phyloP scores from a whole-genome alignment of 92 coral and sea anemone species.

The Heliopora coerulea region DNA sequence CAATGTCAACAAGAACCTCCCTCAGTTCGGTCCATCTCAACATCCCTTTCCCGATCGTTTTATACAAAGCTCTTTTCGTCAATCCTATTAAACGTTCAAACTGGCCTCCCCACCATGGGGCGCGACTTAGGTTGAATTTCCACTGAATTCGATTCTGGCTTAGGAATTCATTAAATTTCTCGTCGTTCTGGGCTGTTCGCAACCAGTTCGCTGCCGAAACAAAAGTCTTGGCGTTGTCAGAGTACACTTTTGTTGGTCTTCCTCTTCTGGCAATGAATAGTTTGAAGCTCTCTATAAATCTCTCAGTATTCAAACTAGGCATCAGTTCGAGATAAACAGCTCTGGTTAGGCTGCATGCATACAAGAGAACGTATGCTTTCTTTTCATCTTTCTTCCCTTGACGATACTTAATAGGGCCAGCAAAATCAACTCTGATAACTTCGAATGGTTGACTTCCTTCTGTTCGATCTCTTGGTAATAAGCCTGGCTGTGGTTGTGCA shows the following conservation, averaged over 20 bases:
- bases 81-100: too few relatives aligned
- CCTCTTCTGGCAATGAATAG: slow-evolving; percentile 15
- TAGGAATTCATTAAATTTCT: not conserved
- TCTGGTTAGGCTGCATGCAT: not conserved
- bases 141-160: not conserved
- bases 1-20: not conserved
- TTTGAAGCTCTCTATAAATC: not conserved
- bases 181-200: not conserved
- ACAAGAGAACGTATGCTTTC: too few relatives aligned
- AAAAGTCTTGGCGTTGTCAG: slow-evolving; percentile 1
- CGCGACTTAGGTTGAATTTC: too few relatives aligned
- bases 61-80: not conserved
- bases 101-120: too few relatives aligned
- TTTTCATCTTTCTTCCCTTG: too few relatives aligned
- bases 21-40: not conserved
- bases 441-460: not conserved
- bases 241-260: not conserved
- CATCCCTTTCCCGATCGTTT: not conserved
- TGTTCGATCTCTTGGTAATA: too few relatives aligned
- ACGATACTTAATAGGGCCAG: slow-evolving; percentile 20
- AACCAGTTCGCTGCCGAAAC: slow-evolving; percentile 17
- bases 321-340: slow-evolving; percentile 15
- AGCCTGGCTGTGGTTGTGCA: too few relatives aligned
- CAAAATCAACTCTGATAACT: not conserved
- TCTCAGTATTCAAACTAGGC: not conserved